Base-by-base conservation (phyloP, 2,797 vertebrate genomes). In the Leptoclinus maculatus region DNA sequence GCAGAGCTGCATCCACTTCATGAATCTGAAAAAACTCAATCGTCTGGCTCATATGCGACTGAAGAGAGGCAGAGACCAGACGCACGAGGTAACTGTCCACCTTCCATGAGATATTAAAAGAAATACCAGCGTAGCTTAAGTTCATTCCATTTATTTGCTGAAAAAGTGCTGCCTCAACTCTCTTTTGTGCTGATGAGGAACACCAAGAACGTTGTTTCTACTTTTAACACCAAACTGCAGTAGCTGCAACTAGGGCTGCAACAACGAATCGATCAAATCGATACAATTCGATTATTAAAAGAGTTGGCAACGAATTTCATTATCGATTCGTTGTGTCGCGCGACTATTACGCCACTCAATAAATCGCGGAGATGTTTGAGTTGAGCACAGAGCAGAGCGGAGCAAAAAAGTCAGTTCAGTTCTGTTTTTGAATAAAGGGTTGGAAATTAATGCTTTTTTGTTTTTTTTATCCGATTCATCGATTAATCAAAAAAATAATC, bases 1-100 rank as follows among this genome's bases (percentile, higher is more conserved):
- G 66, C 96, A 98, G 91, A 96, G 97, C 87, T 98, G 97, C 9
- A 97, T 97, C 14, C 97, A 97, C 86, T 99, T 99, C 93, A 99
- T 99, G 96, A 98, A 97, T 27, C 91, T 99, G 80, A 99, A 99
- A 93, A 99, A 99, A 87, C 96, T 99, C 16, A 99, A 99, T 87
- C 97, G 98, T 3, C 87, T 99, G 89, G 98, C 98, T 56, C 98
- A 99, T 47, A 99, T 99, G 92, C 94, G 97, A 2, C 94, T 99
- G 19, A 99, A 99, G 94, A 97, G 95, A 78, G 97, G 96, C 41
- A 94, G 98, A 84, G 98, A 99, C 86, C 97, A 99, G 91, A 99
- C 98, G n/a, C 97, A 99, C 0, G 98, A 99, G 96, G 98, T 98
- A 87, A 87, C 7, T 43, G 4, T 72, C 13, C 23, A 43, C 14